phyloP scores from a whole-genome alignment of 2,888 invertebrate species.

The Catocala fraxini region DNA sequence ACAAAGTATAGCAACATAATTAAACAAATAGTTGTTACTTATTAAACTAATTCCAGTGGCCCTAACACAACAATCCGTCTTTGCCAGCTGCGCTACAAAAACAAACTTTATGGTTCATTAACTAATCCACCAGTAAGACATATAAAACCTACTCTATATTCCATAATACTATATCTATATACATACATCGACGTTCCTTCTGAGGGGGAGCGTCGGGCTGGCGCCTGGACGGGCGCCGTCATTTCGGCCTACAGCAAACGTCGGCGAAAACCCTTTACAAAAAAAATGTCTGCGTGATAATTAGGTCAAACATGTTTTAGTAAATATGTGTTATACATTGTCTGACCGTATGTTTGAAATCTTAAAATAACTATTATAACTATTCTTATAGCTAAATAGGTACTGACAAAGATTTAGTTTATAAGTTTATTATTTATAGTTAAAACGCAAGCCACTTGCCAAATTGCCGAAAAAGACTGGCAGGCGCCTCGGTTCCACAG shows the following conservation, averaged over 20 bases:
- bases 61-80: too few relatives aligned
- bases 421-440: too few relatives aligned
- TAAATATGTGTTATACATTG: neutral
- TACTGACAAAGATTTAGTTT: too few relatives aligned
- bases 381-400: too few relatives aligned
- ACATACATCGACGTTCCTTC: constrained; percentile 62
- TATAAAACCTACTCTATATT: constrained; percentile 19
- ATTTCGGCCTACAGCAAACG: constrained; percentile 59
- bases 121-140: constrained; percentile 6
- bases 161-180: constrained; percentile 32
- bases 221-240: constrained; percentile 63
- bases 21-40: too few relatives aligned
- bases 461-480: too few relatives aligned
- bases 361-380: too few relatives aligned
- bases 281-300: constrained; percentile 37
- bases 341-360: neutral
- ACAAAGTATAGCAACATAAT: too few relatives aligned
- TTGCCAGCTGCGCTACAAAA: too few relatives aligned
- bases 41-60: too few relatives aligned
- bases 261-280: constrained; percentile 33
- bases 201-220: constrained; percentile 62
- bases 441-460: too few relatives aligned
- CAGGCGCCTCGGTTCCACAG: too few relatives aligned
- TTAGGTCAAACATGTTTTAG: constrained; percentile 41
- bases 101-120: neutral